These are phyloP conservation scores for Tromatobia lineatoria DNA, from an alignment of 2,888 invertebrate genomes.

Conservation along the genomic window DNA sequence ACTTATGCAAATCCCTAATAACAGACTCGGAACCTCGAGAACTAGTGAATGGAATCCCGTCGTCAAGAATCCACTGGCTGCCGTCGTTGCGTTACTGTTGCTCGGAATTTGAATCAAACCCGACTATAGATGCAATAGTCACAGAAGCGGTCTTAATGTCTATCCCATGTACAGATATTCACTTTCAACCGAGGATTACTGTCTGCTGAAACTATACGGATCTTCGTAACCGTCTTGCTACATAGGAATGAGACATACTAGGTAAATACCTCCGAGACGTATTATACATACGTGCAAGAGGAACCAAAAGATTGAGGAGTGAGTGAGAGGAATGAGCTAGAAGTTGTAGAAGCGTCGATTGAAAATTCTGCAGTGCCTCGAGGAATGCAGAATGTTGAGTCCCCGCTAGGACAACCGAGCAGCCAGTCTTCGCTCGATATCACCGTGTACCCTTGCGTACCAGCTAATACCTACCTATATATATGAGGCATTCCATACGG, in stretches of 20 bases:
- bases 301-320: conserved; percentile 24
- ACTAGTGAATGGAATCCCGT: not conserved
- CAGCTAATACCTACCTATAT: conserved; percentile 51
- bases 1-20: not conserved
- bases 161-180: conserved; percentile 13
- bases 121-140: not conserved
- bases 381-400: conserved; percentile 68
- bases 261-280: conserved; percentile 40
- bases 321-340: conserved; percentile 21
- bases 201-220: conserved; percentile 16
- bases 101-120: conserved; percentile 3
- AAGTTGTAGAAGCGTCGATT: conserved; percentile 58
- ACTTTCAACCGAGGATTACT: conserved; percentile 1
- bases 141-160: conserved; percentile 3
- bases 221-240: conserved; percentile 6
- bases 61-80: conserved; percentile 1
- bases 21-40: not conserved
- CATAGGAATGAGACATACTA: conserved; percentile 31
- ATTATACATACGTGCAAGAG: conserved; percentile 28
- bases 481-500: too few species aligned
- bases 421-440: conserved; percentile 68
- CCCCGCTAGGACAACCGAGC: conserved; percentile 62
- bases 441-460: conserved; percentile 57
- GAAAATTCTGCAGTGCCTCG: conserved; percentile 68
- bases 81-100: conserved; percentile 12